Evolutionary conservation across 2,888 invertebrate species (phyloP).

Genomic region (Chymomyza fuscimana): DNA sequence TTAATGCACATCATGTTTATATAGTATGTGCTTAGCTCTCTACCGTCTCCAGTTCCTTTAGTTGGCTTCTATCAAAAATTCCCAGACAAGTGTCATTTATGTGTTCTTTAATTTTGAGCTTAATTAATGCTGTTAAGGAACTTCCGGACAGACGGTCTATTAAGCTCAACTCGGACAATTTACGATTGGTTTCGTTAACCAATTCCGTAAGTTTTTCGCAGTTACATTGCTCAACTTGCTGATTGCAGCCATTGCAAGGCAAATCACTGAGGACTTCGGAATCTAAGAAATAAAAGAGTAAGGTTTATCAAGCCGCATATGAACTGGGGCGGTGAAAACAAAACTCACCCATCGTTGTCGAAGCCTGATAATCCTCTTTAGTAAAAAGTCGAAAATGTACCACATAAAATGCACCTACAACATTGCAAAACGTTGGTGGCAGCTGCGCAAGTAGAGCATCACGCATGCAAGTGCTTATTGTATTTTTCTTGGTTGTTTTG

Average conservation of each 20-base stretch:
- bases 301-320: background rate
- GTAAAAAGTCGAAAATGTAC: constrained; percentile 87
- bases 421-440: constrained; percentile 85
- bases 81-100: constrained; percentile 92
- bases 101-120: constrained; percentile 89
- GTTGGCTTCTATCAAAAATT: constrained; percentile 91
- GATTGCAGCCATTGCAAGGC: constrained; percentile 87
- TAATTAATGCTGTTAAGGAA: constrained; percentile 90
- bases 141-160: constrained; percentile 92
- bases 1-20: background rate
- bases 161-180: constrained; percentile 87
- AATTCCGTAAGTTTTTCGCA: constrained; percentile 83
- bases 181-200: constrained; percentile 88
- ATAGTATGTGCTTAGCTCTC: constrained; percentile 30
- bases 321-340: too few species aligned
- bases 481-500: constrained; percentile 83
- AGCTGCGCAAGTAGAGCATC: constrained; percentile 84
- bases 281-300: constrained; percentile 35
- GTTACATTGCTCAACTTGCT: constrained; percentile 83
- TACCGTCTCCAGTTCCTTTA: constrained; percentile 87
- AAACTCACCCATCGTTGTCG: constrained; percentile 53
- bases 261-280: constrained; percentile 75
- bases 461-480: constrained; percentile 74
- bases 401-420: constrained; percentile 88
- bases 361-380: constrained; percentile 74